Evolutionary conservation across 1,140 invertebrate genomes (phyloP), one percentile per base, ranked within the genome.

Genomic region (Nymphalis io): DNA sequence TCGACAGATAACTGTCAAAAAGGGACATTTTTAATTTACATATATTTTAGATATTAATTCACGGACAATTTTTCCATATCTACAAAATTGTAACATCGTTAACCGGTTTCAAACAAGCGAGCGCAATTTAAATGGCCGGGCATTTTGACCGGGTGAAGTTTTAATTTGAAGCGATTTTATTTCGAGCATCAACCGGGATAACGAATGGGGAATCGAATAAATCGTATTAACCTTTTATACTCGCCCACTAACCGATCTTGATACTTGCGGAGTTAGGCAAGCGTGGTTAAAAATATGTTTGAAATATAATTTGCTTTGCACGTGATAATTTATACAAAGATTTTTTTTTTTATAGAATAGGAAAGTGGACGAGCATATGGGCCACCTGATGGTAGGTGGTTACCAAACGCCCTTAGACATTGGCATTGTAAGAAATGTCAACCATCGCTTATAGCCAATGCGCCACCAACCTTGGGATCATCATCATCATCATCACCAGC

Each of bases 191-290:
- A 42, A 21, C 23, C 51, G 51, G 38, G 62, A 55, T 55, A 57
- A 64, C 62, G 62, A 64, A 64, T 57, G 62, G 48, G 51, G 15
- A 57, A 64, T 64, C 62, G 48, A 64, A 64, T 64, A 64, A 64
- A 64, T 39, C 51, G 62, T 64, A 64, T 42, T 64, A 64, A 64
- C 62, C 51, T 64, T 64, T 64, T 64, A 57, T 39, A 16, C 51
- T 4, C 21, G 11, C 13, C 21, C 51, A 55, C 27, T 55, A 55
- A 53, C 3, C 48, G 18, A 55, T 21, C 51, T 55, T 27, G 12
- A 55, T 55, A 16, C 18, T 27, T n/a, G 13, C 15, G 16, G 48
- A 51, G 48, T 20, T 51, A 51, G 48, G 48, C 16, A 20, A 21
- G n/a, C 48, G 48, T 51, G 48, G 20, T 5, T n/a, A 51, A 51